Evolutionary conservation across 2,113 vertebrate genomes (phyloP).

Genomic region (Barnardius zonarius): DNA sequence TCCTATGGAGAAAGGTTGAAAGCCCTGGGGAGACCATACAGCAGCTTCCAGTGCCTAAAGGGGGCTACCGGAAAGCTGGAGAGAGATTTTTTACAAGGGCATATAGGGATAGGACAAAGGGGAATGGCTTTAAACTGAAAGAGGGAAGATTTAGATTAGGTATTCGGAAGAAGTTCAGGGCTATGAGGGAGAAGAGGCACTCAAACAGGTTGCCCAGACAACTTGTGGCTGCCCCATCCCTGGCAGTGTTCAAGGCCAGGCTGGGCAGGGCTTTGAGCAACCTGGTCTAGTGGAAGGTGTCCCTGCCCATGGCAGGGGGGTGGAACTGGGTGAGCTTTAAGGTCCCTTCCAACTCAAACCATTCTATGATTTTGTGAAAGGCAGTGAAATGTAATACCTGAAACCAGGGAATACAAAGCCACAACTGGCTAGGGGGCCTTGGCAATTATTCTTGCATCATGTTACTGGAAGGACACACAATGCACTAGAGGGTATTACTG

Average conservation of each 20-base stretch:
- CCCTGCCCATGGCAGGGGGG: neutral
- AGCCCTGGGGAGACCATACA: neutral
- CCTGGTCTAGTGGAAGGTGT: too few relatives aligned
- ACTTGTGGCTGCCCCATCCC: neutral
- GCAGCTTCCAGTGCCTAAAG: neutral
- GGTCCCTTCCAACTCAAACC: neutral
- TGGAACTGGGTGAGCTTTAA: neutral
- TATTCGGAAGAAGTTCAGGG: neutral
- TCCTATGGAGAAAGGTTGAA: neutral
- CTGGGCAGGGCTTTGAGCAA: neutral
- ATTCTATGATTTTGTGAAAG: neutral
- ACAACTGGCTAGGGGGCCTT: neutral
- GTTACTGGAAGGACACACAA: neutral
- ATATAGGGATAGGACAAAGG: neutral
- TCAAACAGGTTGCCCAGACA: neutral
- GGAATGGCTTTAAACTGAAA: neutral
- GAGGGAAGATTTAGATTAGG: neutral
- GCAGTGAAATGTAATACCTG: neutral
- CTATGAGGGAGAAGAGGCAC: neutral
- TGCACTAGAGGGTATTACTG: neutral
- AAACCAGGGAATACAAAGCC: neutral
- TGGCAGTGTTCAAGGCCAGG: neutral
- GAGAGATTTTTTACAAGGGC: neutral
- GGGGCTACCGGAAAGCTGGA: neutral
- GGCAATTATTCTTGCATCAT: neutral